Conservation (phyloP, 2,888 invertebrate genomes). For the Strigamia transsilvanica region DNA sequence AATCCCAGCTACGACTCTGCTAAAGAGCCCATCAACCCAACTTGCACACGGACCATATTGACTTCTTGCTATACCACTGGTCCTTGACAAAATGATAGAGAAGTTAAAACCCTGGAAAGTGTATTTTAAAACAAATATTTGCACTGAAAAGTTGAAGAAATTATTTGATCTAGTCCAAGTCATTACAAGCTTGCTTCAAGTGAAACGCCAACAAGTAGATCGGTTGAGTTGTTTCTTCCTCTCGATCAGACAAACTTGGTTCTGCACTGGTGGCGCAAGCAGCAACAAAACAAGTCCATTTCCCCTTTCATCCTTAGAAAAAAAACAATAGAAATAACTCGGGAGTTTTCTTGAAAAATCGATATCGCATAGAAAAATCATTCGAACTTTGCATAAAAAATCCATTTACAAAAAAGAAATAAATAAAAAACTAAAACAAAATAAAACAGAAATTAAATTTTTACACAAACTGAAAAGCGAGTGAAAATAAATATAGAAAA, state of each 20-base stretch:
- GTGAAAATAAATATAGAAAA: neutral
- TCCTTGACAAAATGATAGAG: too few species aligned
- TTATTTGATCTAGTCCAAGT: too few species aligned
- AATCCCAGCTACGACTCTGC: too few species aligned
- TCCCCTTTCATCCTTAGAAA: neutral
- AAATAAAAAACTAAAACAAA: neutral
- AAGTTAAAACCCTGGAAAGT: too few species aligned
- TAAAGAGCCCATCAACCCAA: too few species aligned
- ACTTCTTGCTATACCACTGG: too few species aligned
- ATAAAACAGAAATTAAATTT: too few species aligned
- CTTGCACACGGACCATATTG: too few species aligned
- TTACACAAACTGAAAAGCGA: too few species aligned
- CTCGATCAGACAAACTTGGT: conserved; percentile 12
- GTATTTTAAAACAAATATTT: neutral
- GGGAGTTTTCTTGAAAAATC: neutral
- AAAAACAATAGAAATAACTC: neutral
- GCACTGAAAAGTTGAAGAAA: neutral
- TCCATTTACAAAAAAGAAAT: neutral
- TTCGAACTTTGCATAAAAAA: neutral
- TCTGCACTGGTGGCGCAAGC: conserved; percentile 16
- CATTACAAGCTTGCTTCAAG: neutral
- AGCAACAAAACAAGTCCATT: conserved; percentile 33
- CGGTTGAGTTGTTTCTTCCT: neutral
- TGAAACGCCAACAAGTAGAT: conserved; percentile 3
- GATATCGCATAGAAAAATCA: neutral